These are phyloP conservation scores for Atethmia centrago DNA, from an alignment of 2,888 invertebrate genomes.

Conservation along the genomic window DNA sequence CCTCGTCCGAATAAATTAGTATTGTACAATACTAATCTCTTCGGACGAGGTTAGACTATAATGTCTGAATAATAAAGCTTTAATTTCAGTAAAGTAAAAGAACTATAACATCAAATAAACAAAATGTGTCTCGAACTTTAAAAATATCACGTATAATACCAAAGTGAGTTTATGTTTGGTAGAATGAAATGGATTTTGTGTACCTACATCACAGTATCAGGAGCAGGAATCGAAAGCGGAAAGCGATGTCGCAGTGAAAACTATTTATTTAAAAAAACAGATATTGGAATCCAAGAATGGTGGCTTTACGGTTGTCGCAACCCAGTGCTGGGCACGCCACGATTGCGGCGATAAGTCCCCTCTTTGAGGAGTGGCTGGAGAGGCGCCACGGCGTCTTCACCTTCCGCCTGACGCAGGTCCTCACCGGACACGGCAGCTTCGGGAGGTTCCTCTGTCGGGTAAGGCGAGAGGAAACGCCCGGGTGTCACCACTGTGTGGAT, in stretches of 20 bases:
- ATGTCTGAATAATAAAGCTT: constrained; percentile 15
- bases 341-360: too few relatives aligned
- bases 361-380: too few relatives aligned
- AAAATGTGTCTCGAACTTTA: constrained; percentile 7
- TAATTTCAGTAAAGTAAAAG: background rate
- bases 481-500: too few relatives aligned
- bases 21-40: background rate
- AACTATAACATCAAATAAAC: too few relatives aligned
- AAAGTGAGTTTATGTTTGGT: constrained; percentile 1
- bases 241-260: constrained; percentile 2
- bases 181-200: constrained; percentile 24
- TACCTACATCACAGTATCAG: background rate
- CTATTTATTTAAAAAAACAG: background rate
- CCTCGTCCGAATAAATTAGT: too few relatives aligned
- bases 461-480: too few relatives aligned
- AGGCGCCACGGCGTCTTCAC: too few relatives aligned
- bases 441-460: too few relatives aligned
- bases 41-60: background rate
- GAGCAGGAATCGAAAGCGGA: constrained; percentile 17
- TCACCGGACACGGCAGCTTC: too few relatives aligned
- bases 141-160: constrained; percentile 2
- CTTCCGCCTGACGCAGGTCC: too few relatives aligned
- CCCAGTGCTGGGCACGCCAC: too few relatives aligned
- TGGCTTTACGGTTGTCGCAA: too few relatives aligned
- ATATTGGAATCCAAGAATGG: background rate